Evolutionary conservation across 1,140 invertebrate genomes (phyloP).

Genomic region (Drosophila rhopaloa): DNA sequence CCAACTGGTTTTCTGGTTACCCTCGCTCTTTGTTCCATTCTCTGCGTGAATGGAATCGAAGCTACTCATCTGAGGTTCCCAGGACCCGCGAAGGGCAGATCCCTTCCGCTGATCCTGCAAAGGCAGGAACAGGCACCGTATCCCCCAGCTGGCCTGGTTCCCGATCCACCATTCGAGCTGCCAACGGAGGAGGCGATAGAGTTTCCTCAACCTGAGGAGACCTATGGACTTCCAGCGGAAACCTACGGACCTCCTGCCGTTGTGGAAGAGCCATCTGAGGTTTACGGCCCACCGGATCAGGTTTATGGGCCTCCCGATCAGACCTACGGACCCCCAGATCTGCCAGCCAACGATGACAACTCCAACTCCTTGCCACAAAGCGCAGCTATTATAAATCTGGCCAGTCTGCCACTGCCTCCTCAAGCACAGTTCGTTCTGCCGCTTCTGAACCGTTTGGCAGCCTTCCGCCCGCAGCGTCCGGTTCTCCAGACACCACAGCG

Average conservation of each 20-base stretch:
- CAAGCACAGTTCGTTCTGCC: conserved; percentile 61
- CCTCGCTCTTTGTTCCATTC: conserved; percentile 34
- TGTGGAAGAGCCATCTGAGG: conserved; percentile 31
- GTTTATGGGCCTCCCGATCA: conserved; percentile 43
- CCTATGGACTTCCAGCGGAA: conserved; percentile 58
- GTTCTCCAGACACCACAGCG: conserved; percentile 36
- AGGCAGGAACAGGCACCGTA: conserved; percentile 63
- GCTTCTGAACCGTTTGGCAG: conserved; percentile 53
- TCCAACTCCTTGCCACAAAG: conserved; percentile 23
- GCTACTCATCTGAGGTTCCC: conserved; percentile 45
- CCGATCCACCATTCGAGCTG: conserved; percentile 69
- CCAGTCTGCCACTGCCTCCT: conserved; percentile 57
- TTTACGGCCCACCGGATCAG: conserved; percentile 37
- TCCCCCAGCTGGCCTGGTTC: conserved; percentile 67
- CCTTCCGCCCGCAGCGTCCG: conserved; percentile 52
- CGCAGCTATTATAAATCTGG: conserved; percentile 55
- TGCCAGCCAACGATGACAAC: conserved; percentile 27
- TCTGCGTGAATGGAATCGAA: conserved; percentile 19
- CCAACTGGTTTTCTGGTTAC: conserved; percentile 21
- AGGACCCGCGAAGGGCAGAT: conserved; percentile 27
- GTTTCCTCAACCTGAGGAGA: conserved; percentile 52
- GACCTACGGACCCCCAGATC: conserved; percentile 50
- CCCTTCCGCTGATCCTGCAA: conserved; percentile 28
- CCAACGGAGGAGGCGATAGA: conserved; percentile 62
- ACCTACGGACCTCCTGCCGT: conserved; percentile 44